Base-by-base conservation (phyloP, 2,797 vertebrate genomes). In the Onychomys leucogaster region DNA sequence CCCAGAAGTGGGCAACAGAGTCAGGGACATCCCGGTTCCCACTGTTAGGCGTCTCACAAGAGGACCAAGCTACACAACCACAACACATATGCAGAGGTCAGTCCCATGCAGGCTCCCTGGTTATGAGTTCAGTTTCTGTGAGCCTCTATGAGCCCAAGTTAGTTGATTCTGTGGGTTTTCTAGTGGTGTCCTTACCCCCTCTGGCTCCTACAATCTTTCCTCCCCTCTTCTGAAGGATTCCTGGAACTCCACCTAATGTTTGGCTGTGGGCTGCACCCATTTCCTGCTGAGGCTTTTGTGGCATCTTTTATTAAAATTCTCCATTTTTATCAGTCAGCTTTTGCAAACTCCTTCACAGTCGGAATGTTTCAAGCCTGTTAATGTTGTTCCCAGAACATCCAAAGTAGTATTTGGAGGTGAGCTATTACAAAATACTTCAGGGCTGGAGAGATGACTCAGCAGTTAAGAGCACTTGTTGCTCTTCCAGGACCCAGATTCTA, bases 341-440 rank as follows among this genome's bases (percentile, higher is more conserved):
- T 52, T 52, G 19, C n/a, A 3, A 71, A n/a, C 65, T 27, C 32
- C 23, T 71, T 87, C 12, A 55, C 34, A 69, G 2, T 34, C 1
- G 4, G 32, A 71, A 13, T 69, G 65, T 55, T 52, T 17, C 32
- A 34, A 52, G 43, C 46, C 65, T 71, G 63, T 34, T 49, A 86
- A n/a, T 37, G 61, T 34, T 69, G 34, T 27, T 37, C 65, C 34
- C 34, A 71, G 84, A 55, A 71, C 49, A 69, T 11, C 23, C 46
- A 71, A n/a, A 27, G 19, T 21, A 57, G 16, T 71, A 75, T 90
- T 81, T 94, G 46, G 17, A 92, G 76, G 4, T 71, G 49, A 94
- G 88, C 76, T 91, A 86, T 32, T 41, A 86, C 6, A 85, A 81
- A 87, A 41, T 89, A 12, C 89, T 87, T 85, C 61, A 83, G 37